These are phyloP conservation scores for Oreochromis grahami DNA, from an alignment of 2,797 vertebrate genomes.

Conservation along the genomic window DNA sequence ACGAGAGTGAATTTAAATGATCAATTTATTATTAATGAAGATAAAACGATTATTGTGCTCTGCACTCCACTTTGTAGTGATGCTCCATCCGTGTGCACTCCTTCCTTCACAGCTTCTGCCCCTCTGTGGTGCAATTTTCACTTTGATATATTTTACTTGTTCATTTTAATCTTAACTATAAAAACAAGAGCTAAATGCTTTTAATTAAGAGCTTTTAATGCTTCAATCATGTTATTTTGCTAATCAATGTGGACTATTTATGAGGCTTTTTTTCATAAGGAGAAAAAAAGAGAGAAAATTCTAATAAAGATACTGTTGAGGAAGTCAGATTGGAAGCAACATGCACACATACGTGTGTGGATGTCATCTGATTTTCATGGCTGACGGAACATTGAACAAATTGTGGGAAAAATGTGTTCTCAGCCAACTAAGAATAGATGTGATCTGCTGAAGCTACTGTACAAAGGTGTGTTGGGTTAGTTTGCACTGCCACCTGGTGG, in stretches of 20 bases:
- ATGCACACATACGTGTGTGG: not conserved
- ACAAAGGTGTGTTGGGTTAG: not conserved
- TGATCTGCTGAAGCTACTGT: constrained; percentile 7
- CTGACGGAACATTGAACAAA: constrained; percentile 13
- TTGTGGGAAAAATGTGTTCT: constrained; percentile 18
- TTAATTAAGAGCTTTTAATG: not conserved
- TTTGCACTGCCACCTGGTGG: constrained; percentile 55
- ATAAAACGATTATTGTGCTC: not conserved
- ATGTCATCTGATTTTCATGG: not conserved
- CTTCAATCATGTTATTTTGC: not conserved
- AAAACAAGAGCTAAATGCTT: not conserved
- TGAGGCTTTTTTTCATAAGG: not conserved
- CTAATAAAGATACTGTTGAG: not conserved
- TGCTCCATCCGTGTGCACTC: not conserved
- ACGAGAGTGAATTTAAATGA: not conserved
- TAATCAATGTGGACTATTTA: not conserved
- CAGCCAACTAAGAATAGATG: constrained; percentile 5
- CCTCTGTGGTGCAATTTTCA: not conserved
- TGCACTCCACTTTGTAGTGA: not conserved
- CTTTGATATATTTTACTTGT: not conserved
- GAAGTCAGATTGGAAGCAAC: not conserved
- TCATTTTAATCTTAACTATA: not conserved
- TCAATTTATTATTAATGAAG: not conserved
- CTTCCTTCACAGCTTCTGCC: not conserved
- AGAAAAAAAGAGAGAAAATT: not conserved